A percentile compares a stretch with the other conserved stretches of the same genome.
Conservation (phyloP, 2,113 vertebrate genomes). For the Oreochromis niloticus region DNA sequence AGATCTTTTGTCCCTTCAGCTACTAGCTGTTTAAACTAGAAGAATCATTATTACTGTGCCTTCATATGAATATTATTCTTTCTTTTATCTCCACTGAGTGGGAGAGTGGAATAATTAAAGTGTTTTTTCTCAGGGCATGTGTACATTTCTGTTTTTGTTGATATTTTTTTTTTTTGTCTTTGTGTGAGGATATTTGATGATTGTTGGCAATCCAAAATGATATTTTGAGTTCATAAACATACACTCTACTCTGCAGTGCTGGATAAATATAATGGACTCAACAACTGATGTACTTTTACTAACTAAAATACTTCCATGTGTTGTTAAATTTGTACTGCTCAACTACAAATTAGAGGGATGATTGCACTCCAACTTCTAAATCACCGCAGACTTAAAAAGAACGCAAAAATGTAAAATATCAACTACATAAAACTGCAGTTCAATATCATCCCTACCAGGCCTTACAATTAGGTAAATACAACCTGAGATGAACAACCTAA, state of each 20-base stretch:
- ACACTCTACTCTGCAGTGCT: no score
- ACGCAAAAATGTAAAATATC: background rate
- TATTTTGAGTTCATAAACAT: background rate
- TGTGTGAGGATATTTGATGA: background rate
- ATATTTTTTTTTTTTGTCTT: background rate
- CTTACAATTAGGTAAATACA: background rate
- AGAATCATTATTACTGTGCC: background rate
- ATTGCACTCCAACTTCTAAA: background rate
- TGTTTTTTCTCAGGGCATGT: background rate
- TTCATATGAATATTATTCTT: background rate
- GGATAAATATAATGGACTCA: background rate
- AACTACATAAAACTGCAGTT: background rate
- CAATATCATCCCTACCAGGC: background rate
- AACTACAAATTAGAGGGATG: background rate
- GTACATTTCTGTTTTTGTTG: background rate
- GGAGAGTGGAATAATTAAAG: background rate
- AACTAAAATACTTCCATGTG: background rate
- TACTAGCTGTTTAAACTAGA: background rate
- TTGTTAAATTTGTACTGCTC: background rate
- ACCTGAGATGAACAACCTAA: background rate
- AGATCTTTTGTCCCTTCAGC: background rate
- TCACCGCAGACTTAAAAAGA: background rate
- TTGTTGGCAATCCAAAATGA: background rate
- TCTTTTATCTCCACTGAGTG: background rate
- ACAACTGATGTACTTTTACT: background rate